These are phyloP conservation scores for Gobionotothen gibberifrons DNA, from an alignment of 2,797 vertebrate species.

Conservation along the genomic window DNA sequence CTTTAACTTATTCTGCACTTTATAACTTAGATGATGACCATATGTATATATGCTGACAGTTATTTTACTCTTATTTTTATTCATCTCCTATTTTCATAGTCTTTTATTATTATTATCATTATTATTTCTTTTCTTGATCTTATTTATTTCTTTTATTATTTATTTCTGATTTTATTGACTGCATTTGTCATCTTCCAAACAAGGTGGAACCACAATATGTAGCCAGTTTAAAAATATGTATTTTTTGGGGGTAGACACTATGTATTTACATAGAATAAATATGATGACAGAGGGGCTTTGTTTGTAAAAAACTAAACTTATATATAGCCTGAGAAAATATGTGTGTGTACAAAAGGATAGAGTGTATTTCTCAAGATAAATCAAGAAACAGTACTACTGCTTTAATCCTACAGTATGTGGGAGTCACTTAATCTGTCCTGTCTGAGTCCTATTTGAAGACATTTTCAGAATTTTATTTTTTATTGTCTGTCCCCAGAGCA, in stretches of 20 bases:
- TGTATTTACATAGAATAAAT: constrained; percentile 1
- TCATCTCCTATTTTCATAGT: too few species aligned
- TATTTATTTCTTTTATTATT: too few species aligned
- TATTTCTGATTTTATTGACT: too few species aligned
- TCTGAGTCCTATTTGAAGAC: constrained; percentile 35
- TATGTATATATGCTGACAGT: too few species aligned
- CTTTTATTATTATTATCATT: too few species aligned
- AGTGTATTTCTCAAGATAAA: constrained; percentile 12
- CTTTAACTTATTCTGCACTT: too few species aligned
- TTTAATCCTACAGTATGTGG: not conserved
- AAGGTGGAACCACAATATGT: not conserved
- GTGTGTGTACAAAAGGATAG: not conserved
- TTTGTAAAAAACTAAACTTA: constrained; percentile 1
- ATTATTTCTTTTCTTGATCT: too few species aligned
- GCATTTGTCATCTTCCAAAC: not conserved
- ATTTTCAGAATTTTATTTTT: constrained; percentile 45
- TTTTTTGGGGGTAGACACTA: not conserved
- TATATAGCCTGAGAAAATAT: not conserved
- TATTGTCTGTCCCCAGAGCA: constrained; percentile 24
- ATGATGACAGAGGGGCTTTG: not conserved
- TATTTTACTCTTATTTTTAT: too few species aligned
- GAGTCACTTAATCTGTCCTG: constrained; percentile 36
- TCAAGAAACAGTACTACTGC: constrained; percentile 9
- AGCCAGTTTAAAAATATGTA: not conserved
- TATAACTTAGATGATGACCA: too few species aligned